Percentiles rank a stretch among this genome's conserved stretches.
phyloP scores from a whole-genome alignment of 1,140 invertebrate species.

The Stratiolaelaps scimitus region DNA sequence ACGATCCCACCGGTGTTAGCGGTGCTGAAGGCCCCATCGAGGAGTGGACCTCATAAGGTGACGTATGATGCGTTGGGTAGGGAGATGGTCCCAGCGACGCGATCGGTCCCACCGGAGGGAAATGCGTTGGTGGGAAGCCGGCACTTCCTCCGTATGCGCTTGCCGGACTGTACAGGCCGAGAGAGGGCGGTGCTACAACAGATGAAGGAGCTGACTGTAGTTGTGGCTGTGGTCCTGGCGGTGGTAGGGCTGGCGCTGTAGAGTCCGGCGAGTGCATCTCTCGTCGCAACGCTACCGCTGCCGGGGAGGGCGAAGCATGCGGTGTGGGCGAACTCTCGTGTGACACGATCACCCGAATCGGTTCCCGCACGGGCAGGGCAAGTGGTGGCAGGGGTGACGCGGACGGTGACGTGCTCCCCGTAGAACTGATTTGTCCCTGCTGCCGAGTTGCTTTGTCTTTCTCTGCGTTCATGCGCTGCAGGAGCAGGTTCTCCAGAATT shows the following conservation, averaged over 20 bases:
- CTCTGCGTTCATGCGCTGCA: conserved; percentile 37
- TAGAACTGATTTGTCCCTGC: no score
- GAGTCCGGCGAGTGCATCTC: conserved; percentile 5
- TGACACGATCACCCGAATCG: conserved; percentile 37
- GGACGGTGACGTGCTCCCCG: no score
- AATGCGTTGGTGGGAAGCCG: not conserved
- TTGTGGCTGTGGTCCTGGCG: not conserved
- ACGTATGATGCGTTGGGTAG: conserved; percentile 24
- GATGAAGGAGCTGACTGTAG: conserved; percentile 2
- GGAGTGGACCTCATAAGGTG: conserved; percentile 6
- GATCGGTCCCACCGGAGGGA: not conserved
- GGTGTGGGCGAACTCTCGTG: conserved; percentile 31
- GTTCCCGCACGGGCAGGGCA: conserved; percentile 35
- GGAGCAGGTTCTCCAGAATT: conserved; percentile 61
- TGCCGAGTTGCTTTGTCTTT: conserved; percentile 17
- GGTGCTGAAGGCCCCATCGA: not conserved
- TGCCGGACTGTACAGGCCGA: not conserved
- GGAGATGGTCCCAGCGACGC: not conserved
- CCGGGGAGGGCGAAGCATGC: conserved; percentile 36
- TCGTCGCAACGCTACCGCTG: conserved; percentile 1
- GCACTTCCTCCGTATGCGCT: not conserved
- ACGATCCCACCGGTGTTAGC: no score
- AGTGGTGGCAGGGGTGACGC: no score
- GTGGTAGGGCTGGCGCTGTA: not conserved
- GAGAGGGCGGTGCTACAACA: conserved; percentile 15